Evolutionary conservation across 2,797 vertebrate genomes (phyloP).

Genomic region (Mus minutoides): DNA sequence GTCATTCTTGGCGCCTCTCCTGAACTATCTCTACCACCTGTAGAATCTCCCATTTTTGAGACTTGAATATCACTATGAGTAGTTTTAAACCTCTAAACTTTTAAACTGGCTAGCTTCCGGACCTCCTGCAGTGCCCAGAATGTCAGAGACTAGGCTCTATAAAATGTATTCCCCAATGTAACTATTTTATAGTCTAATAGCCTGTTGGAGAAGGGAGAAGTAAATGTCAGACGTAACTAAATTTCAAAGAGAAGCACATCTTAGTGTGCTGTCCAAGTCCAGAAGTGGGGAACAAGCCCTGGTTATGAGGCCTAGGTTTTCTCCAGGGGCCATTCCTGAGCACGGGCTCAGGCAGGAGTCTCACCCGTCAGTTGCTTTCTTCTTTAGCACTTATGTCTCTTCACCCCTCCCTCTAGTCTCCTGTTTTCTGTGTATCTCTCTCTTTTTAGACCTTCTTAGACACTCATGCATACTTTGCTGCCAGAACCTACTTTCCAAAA

Average conservation of each 20-base stretch:
- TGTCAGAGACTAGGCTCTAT: neutral
- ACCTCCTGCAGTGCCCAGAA: neutral
- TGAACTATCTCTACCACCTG: neutral
- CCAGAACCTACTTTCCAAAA: neutral
- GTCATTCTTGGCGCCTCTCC: neutral
- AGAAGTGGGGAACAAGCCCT: too few relatives aligned
- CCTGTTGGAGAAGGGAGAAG: neutral
- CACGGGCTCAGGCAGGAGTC: neutral
- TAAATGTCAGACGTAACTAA: neutral
- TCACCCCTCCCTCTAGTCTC: neutral
- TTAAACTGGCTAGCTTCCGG: neutral
- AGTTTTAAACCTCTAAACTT: neutral
- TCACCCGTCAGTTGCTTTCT: neutral
- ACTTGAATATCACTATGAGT: neutral
- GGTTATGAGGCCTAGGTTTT: neutral
- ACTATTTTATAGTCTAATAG: neutral
- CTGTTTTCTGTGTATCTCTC: neutral
- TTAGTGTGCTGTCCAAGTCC: neutral
- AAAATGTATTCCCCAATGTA: neutral
- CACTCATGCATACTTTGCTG: neutral
- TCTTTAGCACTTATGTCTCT: neutral
- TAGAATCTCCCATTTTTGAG: constrained; percentile 20
- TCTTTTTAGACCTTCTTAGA: neutral
- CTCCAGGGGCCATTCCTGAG: neutral
- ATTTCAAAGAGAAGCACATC: neutral